Evolutionary conservation across 35 echinoderm and acorn worm species (phyloP), one percentile per base, ranked within the genome.

Genomic region (Apostichopus californicus): DNA sequence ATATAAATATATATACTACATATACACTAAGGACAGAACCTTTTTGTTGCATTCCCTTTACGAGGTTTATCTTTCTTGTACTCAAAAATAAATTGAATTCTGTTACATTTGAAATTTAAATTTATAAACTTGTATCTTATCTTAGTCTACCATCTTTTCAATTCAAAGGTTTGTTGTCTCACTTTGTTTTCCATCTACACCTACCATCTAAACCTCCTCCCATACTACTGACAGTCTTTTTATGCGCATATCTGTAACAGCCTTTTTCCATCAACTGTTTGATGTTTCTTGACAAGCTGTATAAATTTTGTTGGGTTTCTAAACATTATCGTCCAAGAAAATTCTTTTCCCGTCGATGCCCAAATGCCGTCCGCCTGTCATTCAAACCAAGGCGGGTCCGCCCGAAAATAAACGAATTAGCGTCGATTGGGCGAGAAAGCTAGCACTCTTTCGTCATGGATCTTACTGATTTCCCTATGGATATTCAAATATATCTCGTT

Each of bases 401-500:
- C 17, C 25, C 5, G 20, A 55, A 15, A 17, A 18, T 85, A 85
- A 85, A 25, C 55, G 55, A 85, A 85, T 85, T 85, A 85, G 57
- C 55, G 81, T 85, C 54, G 81, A 59, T 60, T 85, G 55, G 55
- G n/a, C 34, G 55, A 56, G 34, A 12, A 55, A 18, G 13, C 14
- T 22, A 15, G 3, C 17, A 14, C 56, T 58, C n/a, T 85, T 85
- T 85, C 57, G 17, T 60, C 81, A 60, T 60, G 55, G 55, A 10
- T n/a, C 56, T 54, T 7, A 85, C 81, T 85, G 81, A 85, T 85
- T 85, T 85, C 81, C 81, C 81, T 14, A 85, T 85, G 81, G 81
- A 85, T 85, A 85, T 85, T 85, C 81, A 85, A 85, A 85, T 85
- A 85, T 85, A 58, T 25, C 81, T 85, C 81, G 81, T 59, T 85